phyloP scores from a whole-genome alignment of 2,888 invertebrate genomes.

The Microplitis deprimator region DNA sequence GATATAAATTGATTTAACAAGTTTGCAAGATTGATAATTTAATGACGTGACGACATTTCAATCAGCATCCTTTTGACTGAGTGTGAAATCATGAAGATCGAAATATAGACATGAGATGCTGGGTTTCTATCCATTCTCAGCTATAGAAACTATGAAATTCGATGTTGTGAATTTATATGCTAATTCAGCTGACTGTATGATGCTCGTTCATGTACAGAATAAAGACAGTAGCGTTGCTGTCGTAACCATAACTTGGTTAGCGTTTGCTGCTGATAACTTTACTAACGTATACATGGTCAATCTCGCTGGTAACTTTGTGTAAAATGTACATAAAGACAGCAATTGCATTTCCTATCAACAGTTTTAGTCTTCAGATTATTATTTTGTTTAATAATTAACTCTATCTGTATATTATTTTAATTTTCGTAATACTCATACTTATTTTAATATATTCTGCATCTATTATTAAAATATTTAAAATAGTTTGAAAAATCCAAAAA shows the following conservation, averaged over 20 bases:
- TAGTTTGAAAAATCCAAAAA: too few species aligned
- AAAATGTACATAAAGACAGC: slow-evolving; percentile 39
- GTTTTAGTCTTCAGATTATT: background rate
- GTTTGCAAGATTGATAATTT: slow-evolving; percentile 10
- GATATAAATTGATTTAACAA: slow-evolving; percentile 1
- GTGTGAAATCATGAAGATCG: slow-evolving; percentile 20
- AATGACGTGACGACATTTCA: slow-evolving; percentile 25
- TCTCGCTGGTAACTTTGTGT: slow-evolving; percentile 44
- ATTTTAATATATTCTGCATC: too few species aligned
- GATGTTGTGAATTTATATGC: slow-evolving; percentile 67
- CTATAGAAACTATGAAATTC: slow-evolving; percentile 69
- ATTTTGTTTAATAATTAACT: background rate
- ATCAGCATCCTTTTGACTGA: slow-evolving; percentile 32
- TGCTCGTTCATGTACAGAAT: slow-evolving; percentile 56
- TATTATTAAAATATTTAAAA: too few species aligned
- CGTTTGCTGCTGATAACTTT: slow-evolving; percentile 61
- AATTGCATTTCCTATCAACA: slow-evolving; percentile 41
- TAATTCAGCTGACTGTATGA: slow-evolving; percentile 58
- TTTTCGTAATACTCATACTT: background rate
- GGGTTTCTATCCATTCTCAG: slow-evolving; percentile 52
- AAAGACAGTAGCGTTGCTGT: slow-evolving; percentile 59
- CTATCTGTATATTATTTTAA: background rate
- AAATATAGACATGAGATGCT: slow-evolving; percentile 25
- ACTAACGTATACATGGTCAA: slow-evolving; percentile 57
- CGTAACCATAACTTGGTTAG: slow-evolving; percentile 64